Conservation (phyloP, 1,140 invertebrate species). For the Steinernema khuongi region DNA sequence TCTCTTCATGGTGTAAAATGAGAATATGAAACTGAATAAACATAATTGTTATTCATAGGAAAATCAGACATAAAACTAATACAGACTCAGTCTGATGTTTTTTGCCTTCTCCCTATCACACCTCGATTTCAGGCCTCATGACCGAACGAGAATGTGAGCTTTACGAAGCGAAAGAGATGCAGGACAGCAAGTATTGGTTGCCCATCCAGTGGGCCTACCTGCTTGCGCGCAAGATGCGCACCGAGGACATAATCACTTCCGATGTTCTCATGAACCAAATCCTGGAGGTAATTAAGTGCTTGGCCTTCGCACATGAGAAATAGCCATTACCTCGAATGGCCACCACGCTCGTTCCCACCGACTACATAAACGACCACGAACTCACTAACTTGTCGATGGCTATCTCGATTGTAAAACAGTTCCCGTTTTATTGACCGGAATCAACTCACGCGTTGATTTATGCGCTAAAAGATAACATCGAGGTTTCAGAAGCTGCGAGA, state of each 20-base stretch:
- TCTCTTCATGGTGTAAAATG: neutral
- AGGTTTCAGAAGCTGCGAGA: slow-evolving; percentile 1
- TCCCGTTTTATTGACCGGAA: neutral
- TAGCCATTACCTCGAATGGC: neutral
- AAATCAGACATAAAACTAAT: no score
- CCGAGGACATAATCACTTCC: neutral
- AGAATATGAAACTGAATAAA: neutral
- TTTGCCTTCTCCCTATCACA: no score
- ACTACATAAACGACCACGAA: slow-evolving; percentile 4
- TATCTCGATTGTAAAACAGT: slow-evolving; percentile 1
- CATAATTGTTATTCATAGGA: no score
- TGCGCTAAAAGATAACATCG: neutral
- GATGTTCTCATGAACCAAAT: neutral
- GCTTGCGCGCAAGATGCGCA: neutral
- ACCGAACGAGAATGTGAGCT: slow-evolving; percentile 9
- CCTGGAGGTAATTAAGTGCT: neutral
- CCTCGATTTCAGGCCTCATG: neutral
- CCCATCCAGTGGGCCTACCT: slow-evolving; percentile 2
- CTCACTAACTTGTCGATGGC: neutral
- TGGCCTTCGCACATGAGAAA: neutral
- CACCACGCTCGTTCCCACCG: neutral
- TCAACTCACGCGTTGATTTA: slow-evolving; percentile 3
- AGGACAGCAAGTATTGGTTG: neutral
- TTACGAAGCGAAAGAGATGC: slow-evolving; percentile 6
- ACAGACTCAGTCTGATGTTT: no score